Evolutionary conservation across 2,797 vertebrate genomes (phyloP), one percentile per base, ranked within the genome.

Genomic region (Schizopygopsis pylzovi): DNA sequence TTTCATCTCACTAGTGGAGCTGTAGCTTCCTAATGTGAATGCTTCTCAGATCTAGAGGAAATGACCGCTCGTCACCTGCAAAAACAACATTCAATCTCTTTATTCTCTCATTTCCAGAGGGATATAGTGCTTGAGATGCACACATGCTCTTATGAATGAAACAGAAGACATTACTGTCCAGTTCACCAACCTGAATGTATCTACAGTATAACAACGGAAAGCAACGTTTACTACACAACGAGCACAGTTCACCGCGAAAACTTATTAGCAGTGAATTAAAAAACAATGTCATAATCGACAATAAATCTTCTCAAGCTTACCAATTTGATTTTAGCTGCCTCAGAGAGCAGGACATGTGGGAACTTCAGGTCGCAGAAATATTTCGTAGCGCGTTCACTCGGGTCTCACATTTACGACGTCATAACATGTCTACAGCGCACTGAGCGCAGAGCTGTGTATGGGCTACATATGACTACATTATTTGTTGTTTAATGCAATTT

Each of bases 1-100:
- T 90, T 95, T 96, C 97, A 98, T 97, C 80, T 6, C 67, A 76
- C 61, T 67, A 39, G 18, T 37, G 61, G 8, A 75, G 43, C 59
- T 28, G 41, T 20, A 7, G 8, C 20, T 25, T 72, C 12, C n/a
- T n/a, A 12, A 71, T 54, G 20, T 22, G 3, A 49, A 39, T 37
- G 76, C 16, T 37, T 68, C n/a, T 61, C 33, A 1, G 25, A 25
- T 49, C 65, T 85, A 39, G 20, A 80, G 1, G 6, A 81, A 72
- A 72, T 4, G 10, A 39, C 12, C 43, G 25, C 49, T 43, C 15
- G 13, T 77, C 47, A 67, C 6, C 33, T 56, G 1, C 61, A 39
- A 20, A 65, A 67, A 81, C 61, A 25, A 61, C 39, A 37, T 41
- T n/a, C 20, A n/a, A 39, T 6, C 33, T 56, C 20, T 13, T 56